phyloP scores from a whole-genome alignment of 1,140 invertebrate species.

The Luehdorfia chinensis region DNA sequence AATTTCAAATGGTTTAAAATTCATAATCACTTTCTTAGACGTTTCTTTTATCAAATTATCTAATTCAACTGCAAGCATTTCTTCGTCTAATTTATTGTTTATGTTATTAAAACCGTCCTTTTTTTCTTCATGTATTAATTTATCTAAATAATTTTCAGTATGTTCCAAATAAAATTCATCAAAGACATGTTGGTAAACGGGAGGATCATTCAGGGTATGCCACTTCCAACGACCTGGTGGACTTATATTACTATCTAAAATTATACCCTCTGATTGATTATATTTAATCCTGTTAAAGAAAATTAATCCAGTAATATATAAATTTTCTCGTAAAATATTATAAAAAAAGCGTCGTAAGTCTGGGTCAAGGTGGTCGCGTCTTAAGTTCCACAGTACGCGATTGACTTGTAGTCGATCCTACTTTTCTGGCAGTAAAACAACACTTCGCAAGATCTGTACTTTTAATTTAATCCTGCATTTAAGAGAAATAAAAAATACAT shows the following conservation, averaged over 20 bases:
- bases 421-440: too few species aligned
- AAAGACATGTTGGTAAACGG: slow-evolving; percentile 29
- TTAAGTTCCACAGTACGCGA: too few species aligned
- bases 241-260: slow-evolving; percentile 37
- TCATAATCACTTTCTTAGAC: slow-evolving; percentile 27
- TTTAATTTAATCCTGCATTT: too few species aligned
- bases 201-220: slow-evolving; percentile 51
- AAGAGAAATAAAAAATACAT: too few species aligned
- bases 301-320: slow-evolving; percentile 11
- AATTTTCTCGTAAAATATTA: too few species aligned
- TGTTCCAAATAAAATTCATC: background rate
- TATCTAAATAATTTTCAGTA: background rate
- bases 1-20: slow-evolving; percentile 42
- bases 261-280: slow-evolving; percentile 46
- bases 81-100: background rate
- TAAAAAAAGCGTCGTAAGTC: too few species aligned
- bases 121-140: background rate
- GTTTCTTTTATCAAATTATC: slow-evolving; percentile 40
- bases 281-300: slow-evolving; percentile 41
- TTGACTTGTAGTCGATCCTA: too few species aligned
- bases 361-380: too few species aligned
- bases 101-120: background rate
- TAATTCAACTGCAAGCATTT: slow-evolving; percentile 41
- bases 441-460: background rate
- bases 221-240: slow-evolving; percentile 45